Evolutionary conservation across 2,888 invertebrate species (phyloP), one percentile per base, ranked within the genome.

Genomic region (Oligia latruncula): DNA sequence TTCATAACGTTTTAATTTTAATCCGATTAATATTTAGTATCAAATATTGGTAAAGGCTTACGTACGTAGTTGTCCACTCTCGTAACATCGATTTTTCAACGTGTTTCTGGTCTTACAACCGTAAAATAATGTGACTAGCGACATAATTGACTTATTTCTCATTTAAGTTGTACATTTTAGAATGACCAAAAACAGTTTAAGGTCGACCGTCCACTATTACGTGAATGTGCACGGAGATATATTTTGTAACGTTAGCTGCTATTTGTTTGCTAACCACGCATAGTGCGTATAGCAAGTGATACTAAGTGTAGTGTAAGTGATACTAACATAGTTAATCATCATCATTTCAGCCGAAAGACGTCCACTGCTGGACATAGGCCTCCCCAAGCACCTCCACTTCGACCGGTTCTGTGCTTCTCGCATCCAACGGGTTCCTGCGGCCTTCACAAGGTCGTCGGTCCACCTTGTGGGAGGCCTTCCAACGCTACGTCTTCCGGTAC

Each of bases 1-100:
- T 29, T 64, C 62, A 29, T 68, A 68, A 62, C 0, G 46, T 75
- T 74, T 68, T 13, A 81, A 74, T 52, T 60, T 40, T 81, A 74
- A 74, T 55, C 13, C 23, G 46, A 81, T 67, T 62, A 35, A 55
- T 5, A 55, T 55, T 67, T 46, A 1, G 35, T 66, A 74, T 15
- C 43, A 40, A 23, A 71, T 80, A 49, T 49, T 13, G 3, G 8
- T 9, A 11, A 35, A 40, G 23, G 23, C 1, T 17, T n/a, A n/a
- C n/a, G n/a, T 23, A 11, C 17, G 4, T 72, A 17, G 9, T 40
- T 71, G 20, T 29, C 4, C 65, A 65, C 0, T 71, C 9, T 23
- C 3, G 15, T 46, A 3, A 43, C 4, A 1, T 55, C n/a, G 1
- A 15, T 35, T 43, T 78, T 70, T 35, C 2, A 5, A n/a, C 4